Conservation (phyloP, 2,888 invertebrate genomes). For the Orchesellides sinensis region DNA sequence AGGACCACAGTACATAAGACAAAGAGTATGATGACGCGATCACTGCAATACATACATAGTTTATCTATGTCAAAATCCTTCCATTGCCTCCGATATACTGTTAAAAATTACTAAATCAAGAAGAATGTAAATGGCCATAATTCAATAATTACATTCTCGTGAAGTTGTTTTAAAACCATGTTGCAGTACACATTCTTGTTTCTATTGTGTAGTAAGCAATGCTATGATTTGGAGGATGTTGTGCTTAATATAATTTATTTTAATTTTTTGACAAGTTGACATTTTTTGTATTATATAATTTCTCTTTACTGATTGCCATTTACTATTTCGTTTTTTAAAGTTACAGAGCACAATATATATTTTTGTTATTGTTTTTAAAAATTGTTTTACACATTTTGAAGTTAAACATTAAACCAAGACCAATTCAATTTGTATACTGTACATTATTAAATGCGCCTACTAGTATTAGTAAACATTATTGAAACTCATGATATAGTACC, state of each 20-base stretch:
- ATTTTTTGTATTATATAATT: constrained; percentile 5
- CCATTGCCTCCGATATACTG: too few species aligned
- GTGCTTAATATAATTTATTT: background rate
- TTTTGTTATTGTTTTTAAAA: constrained; percentile 5
- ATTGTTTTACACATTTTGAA: too few species aligned
- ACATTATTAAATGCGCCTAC: background rate
- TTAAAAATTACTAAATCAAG: too few species aligned
- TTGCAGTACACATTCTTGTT: too few species aligned
- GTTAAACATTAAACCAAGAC: background rate
- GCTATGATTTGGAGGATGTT: background rate
- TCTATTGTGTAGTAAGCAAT: too few species aligned
- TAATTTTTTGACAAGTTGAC: background rate
- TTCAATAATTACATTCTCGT: too few species aligned
- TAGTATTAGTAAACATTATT: too few species aligned
- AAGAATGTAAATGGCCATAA: too few species aligned
- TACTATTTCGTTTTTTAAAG: constrained; percentile 16
- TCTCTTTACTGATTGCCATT: constrained; percentile 39
- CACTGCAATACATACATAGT: too few species aligned
- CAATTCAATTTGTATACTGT: background rate
- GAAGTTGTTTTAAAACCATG: too few species aligned
- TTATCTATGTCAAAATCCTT: too few species aligned
- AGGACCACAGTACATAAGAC: background rate
- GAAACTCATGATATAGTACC: too few species aligned
- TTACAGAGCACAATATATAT: constrained; percentile 4
- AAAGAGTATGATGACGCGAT: background rate